These are phyloP conservation scores for Drosophila ogumai DNA, from an alignment of 1,140 invertebrate genomes.

Conservation along the genomic window DNA sequence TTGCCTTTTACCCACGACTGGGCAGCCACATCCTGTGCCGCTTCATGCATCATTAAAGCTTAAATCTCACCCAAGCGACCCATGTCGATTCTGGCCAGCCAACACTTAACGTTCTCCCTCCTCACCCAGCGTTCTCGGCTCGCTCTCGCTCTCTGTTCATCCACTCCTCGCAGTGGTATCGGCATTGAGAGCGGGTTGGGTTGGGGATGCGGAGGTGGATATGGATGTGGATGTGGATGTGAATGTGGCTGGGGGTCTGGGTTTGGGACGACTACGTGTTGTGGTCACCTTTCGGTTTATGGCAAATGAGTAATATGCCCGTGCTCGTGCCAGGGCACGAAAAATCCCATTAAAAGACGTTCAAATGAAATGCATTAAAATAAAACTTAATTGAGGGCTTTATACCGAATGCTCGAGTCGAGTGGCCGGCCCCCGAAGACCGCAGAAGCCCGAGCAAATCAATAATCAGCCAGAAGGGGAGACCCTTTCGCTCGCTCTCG, in stretches of 20 bases:
- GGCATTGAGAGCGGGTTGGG: constrained; percentile 13
- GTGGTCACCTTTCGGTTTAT: constrained; percentile 82
- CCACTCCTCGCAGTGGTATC: constrained; percentile 13
- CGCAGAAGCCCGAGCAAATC: constrained; percentile 70
- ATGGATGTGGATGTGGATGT: constrained; percentile 12
- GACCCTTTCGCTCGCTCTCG: constrained; percentile 13
- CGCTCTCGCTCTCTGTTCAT: constrained; percentile 16
- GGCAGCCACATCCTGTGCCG: constrained; percentile 82
- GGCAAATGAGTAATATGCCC: constrained; percentile 79
- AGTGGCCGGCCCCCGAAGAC: constrained; percentile 23
- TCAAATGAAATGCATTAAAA: constrained; percentile 82
- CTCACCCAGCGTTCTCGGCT: constrained; percentile 24
- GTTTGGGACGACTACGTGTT: constrained; percentile 65
- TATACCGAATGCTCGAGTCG: constrained; percentile 46
- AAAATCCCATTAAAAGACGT: constrained; percentile 81
- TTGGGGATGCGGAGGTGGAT: constrained; percentile 10
- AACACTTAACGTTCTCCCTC: constrained; percentile 70
- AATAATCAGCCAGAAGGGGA: constrained; percentile 58
- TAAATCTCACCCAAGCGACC: constrained; percentile 82
- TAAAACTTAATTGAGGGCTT: constrained; percentile 81
- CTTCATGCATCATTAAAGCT: constrained; percentile 84
- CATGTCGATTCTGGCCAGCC: constrained; percentile 73
- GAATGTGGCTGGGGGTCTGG: constrained; percentile 18
- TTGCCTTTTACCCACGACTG: constrained; percentile 83
- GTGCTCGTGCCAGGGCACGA: constrained; percentile 58